Percentiles rank a stretch among this genome's conserved stretches.
phyloP scores from a whole-genome alignment of 2,888 invertebrate genomes.

The Lasioglossum vierecki region DNA sequence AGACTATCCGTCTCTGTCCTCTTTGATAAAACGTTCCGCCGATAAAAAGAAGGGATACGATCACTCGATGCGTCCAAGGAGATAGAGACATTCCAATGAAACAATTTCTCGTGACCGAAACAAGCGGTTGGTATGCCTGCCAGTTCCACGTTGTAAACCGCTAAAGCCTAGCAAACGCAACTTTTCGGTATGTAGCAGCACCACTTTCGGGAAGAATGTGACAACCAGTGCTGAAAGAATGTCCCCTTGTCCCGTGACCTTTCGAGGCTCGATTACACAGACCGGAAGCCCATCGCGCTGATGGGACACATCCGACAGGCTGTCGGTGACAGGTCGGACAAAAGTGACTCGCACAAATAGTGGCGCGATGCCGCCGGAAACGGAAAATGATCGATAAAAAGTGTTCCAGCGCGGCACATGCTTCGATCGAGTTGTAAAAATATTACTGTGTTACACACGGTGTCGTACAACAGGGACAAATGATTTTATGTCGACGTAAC shows the following conservation, averaged over 20 bases:
- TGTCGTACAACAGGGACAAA: background rate
- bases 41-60: background rate
- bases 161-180: background rate
- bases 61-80: background rate
- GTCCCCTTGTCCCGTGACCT: background rate
- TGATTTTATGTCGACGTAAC: background rate
- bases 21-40: background rate
- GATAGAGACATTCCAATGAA: background rate
- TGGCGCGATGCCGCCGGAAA: background rate
- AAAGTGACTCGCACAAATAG: conserved; percentile 1
- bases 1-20: background rate
- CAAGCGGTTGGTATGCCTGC: background rate
- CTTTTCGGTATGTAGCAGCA: background rate
- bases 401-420: background rate
- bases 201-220: background rate
- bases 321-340: background rate
- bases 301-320: background rate
- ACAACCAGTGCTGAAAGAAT: background rate
- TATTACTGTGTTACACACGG: background rate
- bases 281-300: background rate
- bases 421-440: background rate
- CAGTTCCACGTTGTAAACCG: background rate
- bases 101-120: background rate
- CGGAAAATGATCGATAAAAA: conserved; percentile 1
- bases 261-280: conserved; percentile 1